phyloP scores from a whole-genome alignment of 2,113 vertebrate genomes.

The Amphilophus citrinellus region DNA sequence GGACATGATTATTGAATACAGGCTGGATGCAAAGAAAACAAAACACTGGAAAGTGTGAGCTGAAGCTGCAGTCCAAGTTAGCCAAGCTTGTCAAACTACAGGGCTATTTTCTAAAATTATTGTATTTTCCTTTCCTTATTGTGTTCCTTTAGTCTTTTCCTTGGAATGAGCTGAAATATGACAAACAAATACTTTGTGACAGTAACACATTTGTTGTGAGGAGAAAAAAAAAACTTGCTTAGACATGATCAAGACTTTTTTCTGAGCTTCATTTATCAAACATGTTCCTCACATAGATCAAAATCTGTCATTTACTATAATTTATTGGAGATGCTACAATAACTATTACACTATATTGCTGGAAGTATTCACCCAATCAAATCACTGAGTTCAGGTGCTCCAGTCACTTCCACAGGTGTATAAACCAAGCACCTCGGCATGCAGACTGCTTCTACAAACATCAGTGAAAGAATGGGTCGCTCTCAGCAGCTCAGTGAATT shows the following conservation, averaged over 20 bases:
- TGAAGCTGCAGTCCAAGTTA: neutral
- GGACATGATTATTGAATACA: neutral
- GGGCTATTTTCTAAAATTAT: neutral
- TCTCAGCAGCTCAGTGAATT: too few relatives aligned
- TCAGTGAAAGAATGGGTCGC: too few relatives aligned
- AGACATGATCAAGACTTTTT: neutral
- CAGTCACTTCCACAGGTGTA: too few relatives aligned
- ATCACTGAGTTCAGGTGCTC: too few relatives aligned
- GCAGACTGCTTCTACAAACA: too few relatives aligned
- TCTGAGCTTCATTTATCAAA: neutral
- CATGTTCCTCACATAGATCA: neutral
- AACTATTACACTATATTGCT: too few relatives aligned
- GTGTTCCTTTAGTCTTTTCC: neutral
- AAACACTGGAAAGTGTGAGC: neutral
- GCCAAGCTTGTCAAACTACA: neutral
- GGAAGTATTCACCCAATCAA: too few relatives aligned
- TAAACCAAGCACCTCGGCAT: too few relatives aligned
- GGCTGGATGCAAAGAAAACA: neutral
- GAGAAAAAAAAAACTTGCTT: neutral
- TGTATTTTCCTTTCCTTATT: neutral
- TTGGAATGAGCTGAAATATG: neutral
- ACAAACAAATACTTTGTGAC: neutral
- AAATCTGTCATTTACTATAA: rapidly evolving
- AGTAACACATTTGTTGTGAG: neutral
- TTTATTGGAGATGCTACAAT: neutral